Conservation (phyloP, 2,888 invertebrate genomes). For the Melinopterus prodromus region DNA sequence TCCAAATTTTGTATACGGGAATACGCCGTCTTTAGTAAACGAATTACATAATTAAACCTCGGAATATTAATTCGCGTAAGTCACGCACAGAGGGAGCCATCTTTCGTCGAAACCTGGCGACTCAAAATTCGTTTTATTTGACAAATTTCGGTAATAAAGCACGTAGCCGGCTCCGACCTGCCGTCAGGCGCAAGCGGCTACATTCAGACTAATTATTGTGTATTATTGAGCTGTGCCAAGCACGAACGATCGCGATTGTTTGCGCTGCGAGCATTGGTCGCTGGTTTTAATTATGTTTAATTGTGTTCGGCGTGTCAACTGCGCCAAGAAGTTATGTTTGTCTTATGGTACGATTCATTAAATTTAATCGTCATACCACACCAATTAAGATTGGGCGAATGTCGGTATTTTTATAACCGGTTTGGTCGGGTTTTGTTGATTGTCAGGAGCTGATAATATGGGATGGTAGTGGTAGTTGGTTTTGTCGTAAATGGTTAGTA, state of each 20-base stretch:
- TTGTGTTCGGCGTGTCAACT: slow-evolving; percentile 4
- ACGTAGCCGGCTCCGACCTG: background rate
- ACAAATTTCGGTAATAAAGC: background rate
- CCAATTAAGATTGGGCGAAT: background rate
- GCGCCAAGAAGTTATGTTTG: background rate
- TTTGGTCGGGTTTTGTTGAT: background rate
- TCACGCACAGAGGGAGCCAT: background rate
- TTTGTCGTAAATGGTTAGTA: too few species aligned
- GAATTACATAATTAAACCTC: background rate
- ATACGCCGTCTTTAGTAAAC: too few species aligned
- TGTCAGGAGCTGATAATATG: background rate
- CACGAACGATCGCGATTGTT: background rate
- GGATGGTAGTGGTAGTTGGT: background rate
- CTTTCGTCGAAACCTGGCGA: background rate
- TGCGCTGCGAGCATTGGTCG: background rate
- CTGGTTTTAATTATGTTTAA: background rate
- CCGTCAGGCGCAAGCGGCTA: background rate
- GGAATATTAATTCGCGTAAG: background rate
- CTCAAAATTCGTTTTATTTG: background rate
- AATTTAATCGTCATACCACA: background rate
- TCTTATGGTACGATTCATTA: background rate
- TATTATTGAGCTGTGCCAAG: background rate
- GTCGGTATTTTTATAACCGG: background rate
- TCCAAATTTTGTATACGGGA: too few species aligned
- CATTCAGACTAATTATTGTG: background rate